Base-by-base conservation (phyloP, 2,888 invertebrate genomes). In the Eristalis pertinax region DNA sequence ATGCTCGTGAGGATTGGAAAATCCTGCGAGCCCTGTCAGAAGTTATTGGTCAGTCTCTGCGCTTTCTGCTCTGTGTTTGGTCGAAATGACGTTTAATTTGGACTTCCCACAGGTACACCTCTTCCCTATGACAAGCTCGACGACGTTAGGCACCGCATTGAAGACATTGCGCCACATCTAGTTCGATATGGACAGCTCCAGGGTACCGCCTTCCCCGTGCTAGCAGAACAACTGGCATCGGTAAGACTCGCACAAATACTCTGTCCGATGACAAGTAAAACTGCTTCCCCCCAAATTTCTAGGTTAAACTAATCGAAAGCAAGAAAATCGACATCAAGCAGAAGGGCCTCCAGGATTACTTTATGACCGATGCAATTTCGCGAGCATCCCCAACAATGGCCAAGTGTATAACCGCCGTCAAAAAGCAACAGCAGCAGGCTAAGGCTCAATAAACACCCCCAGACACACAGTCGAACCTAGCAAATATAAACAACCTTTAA, bases 301-400 rank as follows among this genome's bases (percentile, higher is more conserved):
- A 87, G 94, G 94, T 89, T 93, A 94, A 91, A 88, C 87, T 90
- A n/a, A 90, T 95, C 8, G 93, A 95, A 35, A 94, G 94, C 15
- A 94, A 94, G 32, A 93, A 94, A 76, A 90, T 99, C 76, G 96
- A 96, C 90, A 95, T 97, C 2, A 95, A 96, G 90, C 94, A 96
- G 90, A 96, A 96, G 92, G 94, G 95, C 80, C 94, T 99, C 84
- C 96, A 97, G 93, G 97, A 97, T 91, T 97, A 95, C 93, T 97
- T 96, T 92, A 99, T 99, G 98, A 99, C 99, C 13, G 98, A 99
- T 93, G 94, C 97, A 7, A 98, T 99, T 91, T 98, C 98, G 89
- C 95, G 99, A 91, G 98, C 99, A 38, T 99, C 99, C 4, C 97
- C 97, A 88, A 99, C 99, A 69, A 99, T 99, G 99, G 99, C 99